Percentiles rank a stretch among this genome's conserved stretches.
Conservation (phyloP, 2,113 vertebrate genomes). For the Globicephala melas region DNA sequence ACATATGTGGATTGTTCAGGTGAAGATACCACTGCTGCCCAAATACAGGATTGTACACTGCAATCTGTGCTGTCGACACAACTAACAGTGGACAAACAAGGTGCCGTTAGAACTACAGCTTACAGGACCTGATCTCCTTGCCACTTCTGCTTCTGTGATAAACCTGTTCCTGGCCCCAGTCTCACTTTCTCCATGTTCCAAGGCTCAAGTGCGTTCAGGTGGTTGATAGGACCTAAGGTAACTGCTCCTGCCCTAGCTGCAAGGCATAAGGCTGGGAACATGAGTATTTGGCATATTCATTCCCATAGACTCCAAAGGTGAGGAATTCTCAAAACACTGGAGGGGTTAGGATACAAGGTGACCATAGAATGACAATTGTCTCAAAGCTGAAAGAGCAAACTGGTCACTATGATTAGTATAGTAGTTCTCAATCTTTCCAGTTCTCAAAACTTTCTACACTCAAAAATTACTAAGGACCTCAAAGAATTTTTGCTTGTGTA, state of each 20-base stretch:
- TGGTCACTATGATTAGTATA: background rate
- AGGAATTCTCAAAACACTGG: background rate
- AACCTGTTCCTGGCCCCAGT: background rate
- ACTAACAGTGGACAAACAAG: too few relatives aligned
- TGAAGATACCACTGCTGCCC: background rate
- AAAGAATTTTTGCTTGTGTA: background rate
- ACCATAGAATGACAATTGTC: background rate
- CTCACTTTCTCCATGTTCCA: background rate
- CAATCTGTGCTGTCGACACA: too few relatives aligned
- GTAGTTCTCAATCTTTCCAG: background rate
- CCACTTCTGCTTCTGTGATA: background rate
- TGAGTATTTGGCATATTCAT: background rate
- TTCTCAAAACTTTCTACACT: background rate
- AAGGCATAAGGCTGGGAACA: background rate
- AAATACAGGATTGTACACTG: background rate
- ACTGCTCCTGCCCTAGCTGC: background rate
- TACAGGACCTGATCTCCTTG: background rate
- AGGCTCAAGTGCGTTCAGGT: background rate
- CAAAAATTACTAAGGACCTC: background rate
- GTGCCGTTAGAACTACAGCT: background rate
- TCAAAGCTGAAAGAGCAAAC: background rate
- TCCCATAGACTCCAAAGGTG: background rate
- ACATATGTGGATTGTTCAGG: background rate
- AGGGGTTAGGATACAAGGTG: background rate
- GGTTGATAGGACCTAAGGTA: background rate